Evolutionary conservation across 2,888 invertebrate species (phyloP).

Genomic region (Metacarcinus magister): DNA sequence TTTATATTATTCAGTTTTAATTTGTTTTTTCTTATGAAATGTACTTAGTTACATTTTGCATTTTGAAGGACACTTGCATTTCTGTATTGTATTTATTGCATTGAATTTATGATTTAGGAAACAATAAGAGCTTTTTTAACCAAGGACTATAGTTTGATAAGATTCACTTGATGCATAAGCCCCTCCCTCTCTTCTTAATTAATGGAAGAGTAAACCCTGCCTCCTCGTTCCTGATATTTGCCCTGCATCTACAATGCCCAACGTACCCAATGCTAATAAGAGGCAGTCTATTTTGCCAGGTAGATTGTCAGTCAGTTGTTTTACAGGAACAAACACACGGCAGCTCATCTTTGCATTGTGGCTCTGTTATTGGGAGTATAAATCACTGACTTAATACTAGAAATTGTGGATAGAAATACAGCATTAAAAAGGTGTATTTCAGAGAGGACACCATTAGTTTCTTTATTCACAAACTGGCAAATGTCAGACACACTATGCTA

Average conservation of each 20-base stretch:
- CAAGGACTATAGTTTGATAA: background rate
- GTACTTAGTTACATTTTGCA: background rate
- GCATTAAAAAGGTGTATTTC: background rate
- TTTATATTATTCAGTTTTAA: no score
- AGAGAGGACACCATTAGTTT: background rate
- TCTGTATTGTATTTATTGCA: background rate
- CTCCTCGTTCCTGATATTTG: background rate
- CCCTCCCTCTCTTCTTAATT: background rate
- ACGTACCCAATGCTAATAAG: background rate
- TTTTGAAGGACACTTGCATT: background rate
- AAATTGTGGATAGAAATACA: background rate
- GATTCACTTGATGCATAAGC: constrained; percentile 2
- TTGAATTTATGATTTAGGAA: background rate
- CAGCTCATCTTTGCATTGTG: background rate
- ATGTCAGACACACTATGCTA: no score
- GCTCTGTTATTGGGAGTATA: background rate
- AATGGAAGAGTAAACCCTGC: background rate
- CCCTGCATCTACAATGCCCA: background rate
- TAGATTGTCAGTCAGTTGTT: background rate
- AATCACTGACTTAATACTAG: background rate
- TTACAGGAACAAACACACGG: background rate
- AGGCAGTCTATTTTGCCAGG: background rate
- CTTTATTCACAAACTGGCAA: background rate
- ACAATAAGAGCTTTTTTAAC: no score
- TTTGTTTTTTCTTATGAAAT: background rate